Conservation (phyloP, 2,888 invertebrate species). For the Coleophora flavipennella region DNA sequence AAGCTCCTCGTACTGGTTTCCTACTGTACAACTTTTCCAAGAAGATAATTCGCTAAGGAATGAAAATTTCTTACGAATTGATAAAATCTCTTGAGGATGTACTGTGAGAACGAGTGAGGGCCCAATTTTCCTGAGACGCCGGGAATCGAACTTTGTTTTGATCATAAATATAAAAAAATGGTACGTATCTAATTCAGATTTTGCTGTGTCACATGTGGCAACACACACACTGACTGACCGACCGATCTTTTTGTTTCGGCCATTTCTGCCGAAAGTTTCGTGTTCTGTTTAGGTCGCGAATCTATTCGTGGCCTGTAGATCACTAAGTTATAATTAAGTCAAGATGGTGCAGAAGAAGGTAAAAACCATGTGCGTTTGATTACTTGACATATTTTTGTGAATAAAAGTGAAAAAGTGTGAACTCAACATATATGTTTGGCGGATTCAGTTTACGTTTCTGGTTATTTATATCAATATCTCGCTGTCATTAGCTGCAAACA, state of each 20-base stretch:
- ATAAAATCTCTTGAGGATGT: too few relatives aligned
- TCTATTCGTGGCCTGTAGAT: constrained; percentile 67
- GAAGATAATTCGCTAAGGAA: too few relatives aligned
- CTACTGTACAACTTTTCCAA: too few relatives aligned
- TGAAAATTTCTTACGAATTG: too few relatives aligned
- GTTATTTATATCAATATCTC: neutral
- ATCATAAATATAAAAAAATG: too few relatives aligned
- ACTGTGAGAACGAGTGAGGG: too few relatives aligned
- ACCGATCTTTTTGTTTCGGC: constrained; percentile 59
- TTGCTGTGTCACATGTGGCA: neutral
- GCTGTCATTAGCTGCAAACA: neutral
- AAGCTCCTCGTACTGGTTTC: too few relatives aligned
- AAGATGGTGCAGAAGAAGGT: constrained; percentile 75
- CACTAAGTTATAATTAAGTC: constrained; percentile 52
- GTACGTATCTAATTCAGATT: too few relatives aligned
- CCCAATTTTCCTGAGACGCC: too few relatives aligned
- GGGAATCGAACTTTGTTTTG: too few relatives aligned
- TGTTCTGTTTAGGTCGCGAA: constrained; percentile 62
- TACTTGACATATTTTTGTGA: constrained; percentile 44
- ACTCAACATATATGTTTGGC: constrained; percentile 31
- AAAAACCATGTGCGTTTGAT: constrained; percentile 64
- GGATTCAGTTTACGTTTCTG: constrained; percentile 7
- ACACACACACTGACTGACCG: neutral
- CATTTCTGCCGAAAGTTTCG: constrained; percentile 67
- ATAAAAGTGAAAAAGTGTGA: constrained; percentile 26